phyloP scores from a whole-genome alignment of 1,140 invertebrate genomes.

The Apis cerana region DNA sequence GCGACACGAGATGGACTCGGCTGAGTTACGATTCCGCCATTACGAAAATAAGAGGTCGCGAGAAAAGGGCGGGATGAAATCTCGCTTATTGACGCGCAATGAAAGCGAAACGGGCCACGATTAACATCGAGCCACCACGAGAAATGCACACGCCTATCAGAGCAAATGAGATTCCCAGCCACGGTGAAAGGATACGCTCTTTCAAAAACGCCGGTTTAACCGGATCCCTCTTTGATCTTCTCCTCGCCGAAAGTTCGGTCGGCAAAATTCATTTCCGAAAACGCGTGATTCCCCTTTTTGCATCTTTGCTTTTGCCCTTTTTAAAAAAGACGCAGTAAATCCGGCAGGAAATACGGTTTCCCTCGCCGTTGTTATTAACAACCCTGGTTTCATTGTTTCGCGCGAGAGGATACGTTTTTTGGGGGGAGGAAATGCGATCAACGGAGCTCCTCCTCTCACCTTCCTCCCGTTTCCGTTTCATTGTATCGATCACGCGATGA shows the following conservation, averaged over 20 bases:
- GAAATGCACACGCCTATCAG: neutral
- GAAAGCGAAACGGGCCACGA: conserved; percentile 10
- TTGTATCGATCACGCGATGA: too few species aligned
- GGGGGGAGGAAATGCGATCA: too few species aligned
- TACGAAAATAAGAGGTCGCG: neutral
- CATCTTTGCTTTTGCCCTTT: neutral
- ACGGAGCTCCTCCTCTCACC: neutral
- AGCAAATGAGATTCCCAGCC: conserved; percentile 1
- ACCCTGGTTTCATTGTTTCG: neutral
- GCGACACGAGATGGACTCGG: too few species aligned
- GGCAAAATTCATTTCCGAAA: conserved; percentile 1
- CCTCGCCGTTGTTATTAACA: neutral
- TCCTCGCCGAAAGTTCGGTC: neutral
- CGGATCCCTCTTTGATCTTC: neutral
- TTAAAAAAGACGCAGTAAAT: neutral
- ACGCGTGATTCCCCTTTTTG: neutral
- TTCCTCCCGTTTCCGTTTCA: neutral
- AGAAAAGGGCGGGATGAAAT: too few species aligned
- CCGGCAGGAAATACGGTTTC: neutral
- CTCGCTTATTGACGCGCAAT: neutral
- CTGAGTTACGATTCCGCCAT: neutral
- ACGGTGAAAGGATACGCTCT: neutral
- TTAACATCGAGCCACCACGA: neutral
- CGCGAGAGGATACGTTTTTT: neutral
- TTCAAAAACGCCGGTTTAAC: conserved; percentile 4